Evolutionary conservation across 2,113 vertebrate species (phyloP).

Genomic region (Dermatemys mawii): DNA sequence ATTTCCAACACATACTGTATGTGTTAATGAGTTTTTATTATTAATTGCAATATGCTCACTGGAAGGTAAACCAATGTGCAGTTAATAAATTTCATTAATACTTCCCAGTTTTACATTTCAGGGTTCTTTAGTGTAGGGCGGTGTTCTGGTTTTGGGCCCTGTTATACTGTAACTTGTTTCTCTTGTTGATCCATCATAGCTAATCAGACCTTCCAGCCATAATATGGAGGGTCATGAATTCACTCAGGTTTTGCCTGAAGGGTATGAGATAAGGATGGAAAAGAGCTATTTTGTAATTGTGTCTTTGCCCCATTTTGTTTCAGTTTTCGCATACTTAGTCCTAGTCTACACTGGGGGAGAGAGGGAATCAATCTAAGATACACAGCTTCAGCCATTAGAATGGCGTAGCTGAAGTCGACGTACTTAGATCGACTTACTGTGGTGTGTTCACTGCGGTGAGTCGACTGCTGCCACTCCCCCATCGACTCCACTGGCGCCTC

Average conservation of each 20-base stretch:
- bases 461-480: too few relatives aligned
- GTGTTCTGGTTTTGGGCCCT: neutral
- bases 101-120: neutral
- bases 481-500: too few relatives aligned
- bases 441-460: too few relatives aligned
- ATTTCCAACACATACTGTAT: neutral
- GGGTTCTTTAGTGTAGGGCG: neutral
- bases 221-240: neutral
- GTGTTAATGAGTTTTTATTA: neutral
- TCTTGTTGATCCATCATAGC: fast-evolving
- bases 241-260: neutral
- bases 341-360: too few relatives aligned
- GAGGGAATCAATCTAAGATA: too few relatives aligned
- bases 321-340: too few relatives aligned
- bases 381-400: too few relatives aligned
- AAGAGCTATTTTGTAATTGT: neutral
- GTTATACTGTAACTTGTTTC: neutral
- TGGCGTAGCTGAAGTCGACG: too few relatives aligned
- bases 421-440: too few relatives aligned
- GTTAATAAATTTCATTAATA: neutral
- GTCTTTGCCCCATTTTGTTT: neutral
- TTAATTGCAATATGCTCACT: neutral
- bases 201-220: neutral
- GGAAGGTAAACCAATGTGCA: neutral
- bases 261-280: neutral